Base-by-base conservation (phyloP, 2,797 vertebrate genomes). In the Myioborus melanocephalus region DNA sequence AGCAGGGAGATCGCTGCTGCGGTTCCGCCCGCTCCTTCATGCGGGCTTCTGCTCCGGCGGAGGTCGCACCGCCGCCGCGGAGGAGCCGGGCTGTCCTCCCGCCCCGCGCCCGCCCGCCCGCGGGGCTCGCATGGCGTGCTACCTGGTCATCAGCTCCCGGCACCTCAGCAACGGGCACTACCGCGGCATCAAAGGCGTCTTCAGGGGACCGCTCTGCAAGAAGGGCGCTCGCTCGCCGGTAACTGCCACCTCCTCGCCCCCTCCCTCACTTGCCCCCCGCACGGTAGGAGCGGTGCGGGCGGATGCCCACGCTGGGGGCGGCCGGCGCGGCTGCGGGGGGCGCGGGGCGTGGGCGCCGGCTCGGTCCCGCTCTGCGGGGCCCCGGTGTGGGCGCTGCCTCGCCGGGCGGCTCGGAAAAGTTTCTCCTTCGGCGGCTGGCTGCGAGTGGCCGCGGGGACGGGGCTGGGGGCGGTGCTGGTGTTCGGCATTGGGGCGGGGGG, bases 131-230 rank as follows among this genome's bases (percentile, higher is more conserved):
- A 99, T 99, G 99, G 99, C 99, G 98, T 99, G 99, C 97, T 99
- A 99, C 98, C 98, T 99, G 98, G 99, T 99, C 93, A 99, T 99
- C 98, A 99, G 99, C 98, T 99, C 99, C 84, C 99, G 99, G 93
- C 99, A 99, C 97, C 99, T 99, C 97, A 99, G 98, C 98, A 99
- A 99, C 95, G 99, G 99, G 92, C 99, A 99, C 98, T 99, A 99
- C 97, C 98, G 99, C 94, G 98, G 99, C 97, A 99, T 99, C 95
- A 99, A 99, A 96, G 99, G 99, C 95, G 99, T 99, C 98, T 99
- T 99, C 98, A 98, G 99, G 95, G 99, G 99, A 96, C 99, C 99
- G 26, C 98, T 99, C 94, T 98, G 99, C 98, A 98, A 98, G 95
- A 97, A 98, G 35, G 98, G 97, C 97, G 97, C 98, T 66, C 98